phyloP scores from a whole-genome alignment of 1,140 invertebrate species.

The Phocides pigmalion region DNA sequence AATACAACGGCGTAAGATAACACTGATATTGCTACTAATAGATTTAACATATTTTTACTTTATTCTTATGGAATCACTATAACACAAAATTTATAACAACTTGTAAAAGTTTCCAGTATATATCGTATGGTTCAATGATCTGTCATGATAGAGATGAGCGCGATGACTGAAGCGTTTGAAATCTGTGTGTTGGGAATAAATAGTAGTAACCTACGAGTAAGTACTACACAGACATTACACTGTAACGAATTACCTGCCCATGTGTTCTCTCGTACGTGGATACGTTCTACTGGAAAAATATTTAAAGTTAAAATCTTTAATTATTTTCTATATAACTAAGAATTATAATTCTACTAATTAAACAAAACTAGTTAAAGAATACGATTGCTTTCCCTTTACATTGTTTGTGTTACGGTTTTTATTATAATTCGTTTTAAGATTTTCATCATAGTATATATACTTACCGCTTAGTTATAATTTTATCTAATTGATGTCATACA shows the following conservation, averaged over 20 bases:
- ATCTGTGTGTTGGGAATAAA: constrained; percentile 50
- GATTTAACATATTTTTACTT: constrained; percentile 25
- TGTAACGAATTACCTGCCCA: constrained; percentile 24
- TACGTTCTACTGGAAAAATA: no score
- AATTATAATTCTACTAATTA: no score
- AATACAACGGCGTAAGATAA: constrained; percentile 29
- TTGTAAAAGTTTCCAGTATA: not conserved
- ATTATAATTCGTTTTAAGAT: no score
- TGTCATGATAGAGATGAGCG: constrained; percentile 38
- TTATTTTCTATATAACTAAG: no score
- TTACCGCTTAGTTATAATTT: no score
- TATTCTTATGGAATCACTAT: not conserved
- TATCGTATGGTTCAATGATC: constrained; percentile 6
- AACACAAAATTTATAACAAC: no score
- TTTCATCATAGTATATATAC: no score
- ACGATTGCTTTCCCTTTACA: no score
- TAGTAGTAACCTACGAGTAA: constrained; percentile 38
- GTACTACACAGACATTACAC: constrained; percentile 16
- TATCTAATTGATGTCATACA: no score
- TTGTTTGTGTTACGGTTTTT: no score
- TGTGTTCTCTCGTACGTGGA: constrained; percentile 3
- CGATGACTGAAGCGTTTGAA: constrained; percentile 51
- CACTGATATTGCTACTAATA: constrained; percentile 22
- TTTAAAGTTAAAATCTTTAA: no score
- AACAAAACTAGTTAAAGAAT: no score